Evolutionary conservation across 2,797 vertebrate genomes (phyloP), one percentile per base, ranked within the genome.

Genomic region (Poliocrania exsul): DNA sequence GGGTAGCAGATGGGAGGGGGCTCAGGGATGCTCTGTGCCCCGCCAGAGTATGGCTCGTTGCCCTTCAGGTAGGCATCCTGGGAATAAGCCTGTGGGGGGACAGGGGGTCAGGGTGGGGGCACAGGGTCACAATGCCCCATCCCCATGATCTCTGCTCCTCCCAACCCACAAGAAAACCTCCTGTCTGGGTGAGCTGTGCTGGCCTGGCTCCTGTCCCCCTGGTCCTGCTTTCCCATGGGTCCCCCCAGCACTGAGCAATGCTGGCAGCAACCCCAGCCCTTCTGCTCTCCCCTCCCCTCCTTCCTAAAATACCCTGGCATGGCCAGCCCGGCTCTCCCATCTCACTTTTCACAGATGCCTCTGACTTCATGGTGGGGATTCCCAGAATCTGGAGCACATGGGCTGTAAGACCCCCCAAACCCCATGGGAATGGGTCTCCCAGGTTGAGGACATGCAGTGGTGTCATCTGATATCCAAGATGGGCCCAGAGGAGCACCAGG

Each of bases 41-140:
- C 98, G 58, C 99, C 99, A 2, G 98, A 97, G 87, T 98, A 99
- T 1, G 99, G 99, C 81, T 99, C 98, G 95, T 99, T 99, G 95
- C 99, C 99, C 93, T 98, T 99, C 98, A 99, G 98, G 98, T 99
- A 99, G 97, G 99, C 99, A 92, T 99, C 99, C 96, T 99, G 99
- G 58, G 99, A 99, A 95, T 99, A 99, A 0, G 99, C 99, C 99
- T 99, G 97, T 1, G 57, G 67, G 86, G 67, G 9, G 1, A 40
- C 37, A 9, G 31, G 65, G n/a, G 80, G 50, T 72, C 21, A 88
- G 29, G 56, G 40, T 5, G 6, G 21, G 50, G 18, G 25, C 16
- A 28, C 12, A 6, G 50, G 16, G 46, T 40, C 31, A 10, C 51
- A 15, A 2, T 3, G 2, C 24, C 7, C 37, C 19, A 3, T 40